Conservation (phyloP, 2,113 vertebrate genomes). For the Daboia siamensis region DNA sequence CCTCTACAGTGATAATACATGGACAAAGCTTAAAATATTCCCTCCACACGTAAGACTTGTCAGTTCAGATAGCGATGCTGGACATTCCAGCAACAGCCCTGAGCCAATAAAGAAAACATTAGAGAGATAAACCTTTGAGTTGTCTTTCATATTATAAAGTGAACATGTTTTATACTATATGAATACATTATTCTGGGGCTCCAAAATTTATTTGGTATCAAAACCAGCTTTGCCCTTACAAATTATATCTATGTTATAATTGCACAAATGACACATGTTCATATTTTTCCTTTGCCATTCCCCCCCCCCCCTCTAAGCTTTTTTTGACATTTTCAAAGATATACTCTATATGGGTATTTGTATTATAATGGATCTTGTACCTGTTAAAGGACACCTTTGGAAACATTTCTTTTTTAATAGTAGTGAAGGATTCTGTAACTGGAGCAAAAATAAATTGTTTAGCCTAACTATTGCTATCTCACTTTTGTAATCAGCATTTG, state of each 20-base stretch:
- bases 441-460: no score
- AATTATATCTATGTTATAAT: background rate
- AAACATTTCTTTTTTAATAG: slow-evolving; percentile 18
- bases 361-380: slow-evolving; percentile 23
- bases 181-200: background rate
- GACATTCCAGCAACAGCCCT: background rate
- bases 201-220: slow-evolving; percentile 8
- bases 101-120: background rate
- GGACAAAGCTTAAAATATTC: background rate
- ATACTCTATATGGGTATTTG: slow-evolving; percentile 22
- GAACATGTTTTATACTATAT: background rate
- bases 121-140: background rate
- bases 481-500: no score
- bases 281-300: background rate
- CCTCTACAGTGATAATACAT: background rate
- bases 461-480: no score
- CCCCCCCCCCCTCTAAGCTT: background rate
- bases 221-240: background rate
- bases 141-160: background rate
- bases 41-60: background rate
- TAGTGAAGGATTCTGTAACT: no score
- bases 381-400: slow-evolving; percentile 23
- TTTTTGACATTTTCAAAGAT: slow-evolving; percentile 32
- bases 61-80: background rate
- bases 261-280: slow-evolving; percentile 1